A percentile compares a stretch with the other conserved stretches of the same genome.
phyloP scores from a whole-genome alignment of 1,140 invertebrate species.

The Artemia franciscana region DNA sequence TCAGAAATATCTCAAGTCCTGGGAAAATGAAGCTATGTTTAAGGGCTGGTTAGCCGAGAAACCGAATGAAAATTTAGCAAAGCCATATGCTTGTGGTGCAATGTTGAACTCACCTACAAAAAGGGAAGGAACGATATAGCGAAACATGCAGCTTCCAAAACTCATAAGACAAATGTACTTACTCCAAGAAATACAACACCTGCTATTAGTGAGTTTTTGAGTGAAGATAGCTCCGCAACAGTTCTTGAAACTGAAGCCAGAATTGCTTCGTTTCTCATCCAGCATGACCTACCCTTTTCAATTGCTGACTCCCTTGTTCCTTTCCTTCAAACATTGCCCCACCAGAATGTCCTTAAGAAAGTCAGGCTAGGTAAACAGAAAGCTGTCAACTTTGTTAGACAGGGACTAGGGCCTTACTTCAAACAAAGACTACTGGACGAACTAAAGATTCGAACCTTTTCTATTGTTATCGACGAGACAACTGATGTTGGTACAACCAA shows the following conservation, averaged over 20 bases:
- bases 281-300: slow-evolving; percentile 2
- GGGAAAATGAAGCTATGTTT: neutral
- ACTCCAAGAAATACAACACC: no score
- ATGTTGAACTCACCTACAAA: neutral
- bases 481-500: neutral
- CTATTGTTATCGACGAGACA: neutral
- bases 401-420: slow-evolving; percentile 2
- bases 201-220: no score
- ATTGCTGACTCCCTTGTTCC: neutral
- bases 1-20: neutral
- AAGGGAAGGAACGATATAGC: neutral
- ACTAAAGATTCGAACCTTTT: neutral
- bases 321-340: neutral
- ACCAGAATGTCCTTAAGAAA: neutral
- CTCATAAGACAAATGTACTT: no score
- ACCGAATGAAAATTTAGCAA: neutral
- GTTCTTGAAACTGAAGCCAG: slow-evolving; percentile 1
- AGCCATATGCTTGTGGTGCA: neutral
- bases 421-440: neutral
- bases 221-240: no score
- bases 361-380: neutral
- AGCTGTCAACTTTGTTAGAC: neutral
- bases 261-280: neutral
- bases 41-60: neutral
- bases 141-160: neutral